phyloP scores from a whole-genome alignment of 1,140 invertebrate species.

The Sinella curviseta region DNA sequence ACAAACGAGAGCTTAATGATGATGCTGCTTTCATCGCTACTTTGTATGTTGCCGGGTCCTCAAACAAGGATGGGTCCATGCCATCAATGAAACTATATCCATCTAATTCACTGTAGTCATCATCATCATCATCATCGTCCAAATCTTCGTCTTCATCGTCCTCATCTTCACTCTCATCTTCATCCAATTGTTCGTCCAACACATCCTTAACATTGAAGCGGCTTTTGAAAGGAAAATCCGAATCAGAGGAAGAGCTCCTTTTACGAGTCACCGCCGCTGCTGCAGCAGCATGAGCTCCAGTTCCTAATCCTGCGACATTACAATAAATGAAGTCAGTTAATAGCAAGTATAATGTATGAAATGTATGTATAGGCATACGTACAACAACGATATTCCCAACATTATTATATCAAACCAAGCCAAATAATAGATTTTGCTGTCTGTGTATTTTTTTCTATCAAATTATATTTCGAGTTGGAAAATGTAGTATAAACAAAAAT shows the following conservation, averaged over 20 bases:
- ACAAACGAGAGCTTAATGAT: not conserved
- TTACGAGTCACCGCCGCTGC: not conserved
- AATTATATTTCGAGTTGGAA: no score
- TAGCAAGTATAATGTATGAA: not conserved
- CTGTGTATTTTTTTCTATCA: no score
- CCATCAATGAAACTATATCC: not conserved
- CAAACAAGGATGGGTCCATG: not conserved
- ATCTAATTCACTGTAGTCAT: slow-evolving; percentile 5
- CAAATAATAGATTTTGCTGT: no score
- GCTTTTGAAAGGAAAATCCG: not conserved
- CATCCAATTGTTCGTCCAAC: slow-evolving; percentile 63
- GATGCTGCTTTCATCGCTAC: not conserved
- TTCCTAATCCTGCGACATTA: not conserved
- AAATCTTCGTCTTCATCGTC: slow-evolving; percentile 52
- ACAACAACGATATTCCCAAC: no score
- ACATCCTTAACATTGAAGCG: slow-evolving; percentile 53
- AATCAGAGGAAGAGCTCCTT: not conserved
- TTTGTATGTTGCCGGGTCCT: not conserved
- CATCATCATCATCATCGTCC: not conserved
- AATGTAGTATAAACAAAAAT: not conserved
- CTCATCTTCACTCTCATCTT: slow-evolving; percentile 53
- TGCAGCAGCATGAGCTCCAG: not conserved
- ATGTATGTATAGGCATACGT: no score
- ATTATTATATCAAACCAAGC: no score
- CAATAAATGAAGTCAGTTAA: not conserved